Base-by-base conservation (phyloP, 2,888 invertebrate genomes). In the Galerucella nymphaeae region DNA sequence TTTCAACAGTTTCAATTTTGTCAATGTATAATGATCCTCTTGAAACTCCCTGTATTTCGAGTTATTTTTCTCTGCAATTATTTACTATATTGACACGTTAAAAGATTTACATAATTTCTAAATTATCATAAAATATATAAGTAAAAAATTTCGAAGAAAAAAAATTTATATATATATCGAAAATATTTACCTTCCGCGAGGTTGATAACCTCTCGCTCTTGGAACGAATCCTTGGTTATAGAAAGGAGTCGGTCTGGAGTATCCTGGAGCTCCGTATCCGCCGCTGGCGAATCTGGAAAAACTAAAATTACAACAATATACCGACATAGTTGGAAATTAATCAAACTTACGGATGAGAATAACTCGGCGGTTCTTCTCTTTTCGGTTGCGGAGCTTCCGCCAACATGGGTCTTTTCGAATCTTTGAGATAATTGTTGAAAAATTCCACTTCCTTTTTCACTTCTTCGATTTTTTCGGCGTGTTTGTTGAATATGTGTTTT, bases 401-500 rank as follows among this genome's bases (percentile, higher is more conserved):
- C 79, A 98, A 89, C 87, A 96, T 95, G 10, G 99, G 99, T 62
- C 99, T 91, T 81, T 97, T 97, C 5, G 96, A 94, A 88, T 99
- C 99, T 79, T 93, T 91, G 81, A 94, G 88, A 88, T 98, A 99
- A 86, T 98, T 98, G 88, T 99, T 99, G 88, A 98, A 99, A 87
- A 97, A 99, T 82, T 96, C 92, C 71, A 98, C 98, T 88, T 99
- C 98, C 83, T 96, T 96, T 77, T 95, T 95, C 1, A 98, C 98
- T 87, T 99, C 98, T 53, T 98, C 96, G 58, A 99, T 93, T 88
- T 98, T 99, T 83, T 99, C 99, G 0, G 87, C 93, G 83, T 99
- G 99, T 84, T 99, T 99, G 86, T 98, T 98, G 84, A 96, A 95
- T 77, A 99, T 97, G 85, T 99, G 99, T 85, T 99, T 99, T 74